Base-by-base conservation (phyloP, 2,113 vertebrate genomes). In the Cheilinus undulatus region DNA sequence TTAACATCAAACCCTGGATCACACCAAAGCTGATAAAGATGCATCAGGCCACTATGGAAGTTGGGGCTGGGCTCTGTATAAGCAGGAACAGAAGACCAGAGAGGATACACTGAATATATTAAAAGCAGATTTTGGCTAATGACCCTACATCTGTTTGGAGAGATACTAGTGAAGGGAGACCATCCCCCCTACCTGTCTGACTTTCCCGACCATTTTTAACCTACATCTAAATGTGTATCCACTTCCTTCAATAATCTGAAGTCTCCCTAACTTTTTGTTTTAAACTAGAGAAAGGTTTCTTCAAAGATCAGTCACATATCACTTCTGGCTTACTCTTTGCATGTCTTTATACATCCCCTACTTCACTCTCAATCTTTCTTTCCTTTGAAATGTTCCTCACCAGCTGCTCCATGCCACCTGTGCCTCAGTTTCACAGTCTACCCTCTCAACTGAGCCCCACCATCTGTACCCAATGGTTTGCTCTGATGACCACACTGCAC, bases 371-470 rank as follows among this genome's bases (percentile, higher is more conserved):
- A 3, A 24, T 46, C 64, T 22, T 19, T 70, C 24, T 48, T 36
- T 9, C 22, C 40, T 54, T 75, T 43, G 8, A 36, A 65, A 26
- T 19, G 14, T 30, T 51, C 0, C 52, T 6, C 2, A 49, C 4
- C 23, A 24, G 36, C 66, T 52, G 30, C 14, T 71, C 28, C 8
- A 48, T 36, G 40, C 30, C 61, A 53, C 61, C 56, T 60, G 27
- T 19, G n/a, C 15, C 19, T 54, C 65, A n/a, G 27, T 57, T 60
- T 66, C n/a, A 64, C 69, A 36, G 14, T 12, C 4, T 12, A 57
- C 15, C 5, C 45, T 40, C 28, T 65, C 7, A 40, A 49, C n/a
- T 8, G 20, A 24, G 7, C 11, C 34, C 20, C 12, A 3, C 40
- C 69, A 56, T 59, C 32, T 30, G 7, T 11, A 20, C 30, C 14